Conservation (phyloP, 1,140 invertebrate species). For the Dufourea novaeangliae region DNA sequence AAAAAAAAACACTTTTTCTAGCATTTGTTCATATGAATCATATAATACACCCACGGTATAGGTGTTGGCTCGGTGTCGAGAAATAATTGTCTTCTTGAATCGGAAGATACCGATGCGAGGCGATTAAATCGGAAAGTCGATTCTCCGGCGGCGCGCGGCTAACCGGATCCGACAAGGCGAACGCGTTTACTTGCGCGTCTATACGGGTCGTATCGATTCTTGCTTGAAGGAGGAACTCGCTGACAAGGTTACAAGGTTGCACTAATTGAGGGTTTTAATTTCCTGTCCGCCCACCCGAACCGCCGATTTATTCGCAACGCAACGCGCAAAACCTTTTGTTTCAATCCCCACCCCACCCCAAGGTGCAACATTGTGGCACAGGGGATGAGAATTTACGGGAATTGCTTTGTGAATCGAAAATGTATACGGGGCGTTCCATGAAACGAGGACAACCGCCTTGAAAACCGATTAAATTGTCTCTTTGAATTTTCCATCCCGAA, state of each 20-base stretch:
- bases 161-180: constrained; percentile 56
- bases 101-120: constrained; percentile 55
- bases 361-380: background rate
- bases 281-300: constrained; percentile 53
- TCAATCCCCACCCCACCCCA: no score
- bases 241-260: constrained; percentile 72
- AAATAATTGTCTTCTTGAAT: constrained; percentile 54
- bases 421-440: no score
- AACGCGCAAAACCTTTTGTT: constrained; percentile 9
- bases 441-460: no score
- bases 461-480: no score
- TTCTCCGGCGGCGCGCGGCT: constrained; percentile 22
- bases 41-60: no score
- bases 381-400: no score
- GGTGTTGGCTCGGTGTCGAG: background rate
- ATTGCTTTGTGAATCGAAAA: no score
- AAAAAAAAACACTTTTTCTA: no score
- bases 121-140: constrained; percentile 57
- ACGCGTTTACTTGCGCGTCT: constrained; percentile 35
- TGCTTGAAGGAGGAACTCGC: constrained; percentile 59
- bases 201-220: constrained; percentile 64
- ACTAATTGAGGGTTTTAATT: constrained; percentile 72
- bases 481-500: no score
- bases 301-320: constrained; percentile 48
- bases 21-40: no score